Evolutionary conservation across 2,797 vertebrate species (phyloP), one percentile per base, ranked within the genome.

Genomic region (Pangasius mekongensis): DNA sequence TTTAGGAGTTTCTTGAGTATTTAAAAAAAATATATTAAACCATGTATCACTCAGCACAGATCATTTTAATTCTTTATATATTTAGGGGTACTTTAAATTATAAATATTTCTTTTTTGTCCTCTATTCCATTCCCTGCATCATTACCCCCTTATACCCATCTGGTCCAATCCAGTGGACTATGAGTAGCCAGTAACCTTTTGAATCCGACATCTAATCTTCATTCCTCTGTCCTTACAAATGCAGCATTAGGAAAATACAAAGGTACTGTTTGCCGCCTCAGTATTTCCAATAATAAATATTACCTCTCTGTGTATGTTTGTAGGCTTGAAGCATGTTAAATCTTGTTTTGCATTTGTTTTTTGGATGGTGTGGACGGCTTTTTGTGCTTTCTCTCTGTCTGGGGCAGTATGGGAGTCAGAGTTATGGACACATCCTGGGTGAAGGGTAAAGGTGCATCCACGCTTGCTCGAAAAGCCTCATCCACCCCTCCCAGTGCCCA

Each of bases 171-270:
- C 39, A 84, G 43, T 84, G 18, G 20, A 56, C 30, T 39, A 54
- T 67, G 43, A 36, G 20, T 87, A 66, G 3, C 80, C 16, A 54
- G n/a, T 64, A 69, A 71, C 22, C 71, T 54, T 43, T 74, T 69
- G 27, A 89, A 69, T 52, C 78, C 56, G 33, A 84, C 85, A 83
- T 89, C 64, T 91, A 81, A 89, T 78, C 84, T 85, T 88, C 82
- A 88, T 90, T 89, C 71, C 83, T 91, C 62, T 91, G 69, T 94
- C 95, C 96, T 94, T 94, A 94, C 92, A 94, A 95, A 97, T 90
- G 98, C 98, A 99, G 98, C 98, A 98, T 99, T 97, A 98, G 98
- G 98, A 99, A 99, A 97, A 99, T 99, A 93, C 98, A 99, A 98
- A 99, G 98, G 98, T 99, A 99, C 89, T 0, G 96, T 97, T 56